Base-by-base conservation (phyloP, 2,888 invertebrate species). In the Orthonychiurus folsomi region DNA sequence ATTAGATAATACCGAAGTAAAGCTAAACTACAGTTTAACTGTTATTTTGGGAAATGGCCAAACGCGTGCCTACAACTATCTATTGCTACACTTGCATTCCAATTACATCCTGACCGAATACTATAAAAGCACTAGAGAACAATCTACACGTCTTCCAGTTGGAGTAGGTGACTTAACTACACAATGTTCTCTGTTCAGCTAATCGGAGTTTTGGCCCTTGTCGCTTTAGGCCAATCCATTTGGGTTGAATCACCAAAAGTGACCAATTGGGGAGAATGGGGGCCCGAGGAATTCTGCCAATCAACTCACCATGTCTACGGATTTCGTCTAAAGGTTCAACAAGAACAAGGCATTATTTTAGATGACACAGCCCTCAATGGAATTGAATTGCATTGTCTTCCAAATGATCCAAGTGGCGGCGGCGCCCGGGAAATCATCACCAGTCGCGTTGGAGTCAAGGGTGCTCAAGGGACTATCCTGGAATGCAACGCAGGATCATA, bases 291-390 rank as follows among this genome's bases (percentile, higher is more conserved):
- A 23, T 52, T 12, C 20, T 58, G 58, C 27, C 27, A 24, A 5
- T 12, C n/a, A 20, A 12, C 2, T 1, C 37, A 58, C 21, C 47
- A n/a, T 47, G 37, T 58, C 15, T 58, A 58, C 20, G 58, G 28
- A 24, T 58, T 58, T n/a, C 5, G 58, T 1, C 37, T 58, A n/a
- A 58, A 58, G 37, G 58, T 58, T 20, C 58, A 58, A 20, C 28
- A n/a, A 18, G 37, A 58, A 1, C 58, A 58, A 58, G 58, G 47
- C 1, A 5, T 1, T 1, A 15, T 3, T 27, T 2, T 58, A 1
- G 58, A 58, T 25, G 47, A 58, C n/a, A 28, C 58, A 1, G 37
- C 58, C 5, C 18, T 58, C 2, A 58, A 58, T 48, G 58, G 47
- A 20, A 37, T 58, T 47, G 58, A 58, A 21, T 20, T 58, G 5